Base-by-base conservation (phyloP, 2,113 vertebrate species). In the Myocastor coypus region DNA sequence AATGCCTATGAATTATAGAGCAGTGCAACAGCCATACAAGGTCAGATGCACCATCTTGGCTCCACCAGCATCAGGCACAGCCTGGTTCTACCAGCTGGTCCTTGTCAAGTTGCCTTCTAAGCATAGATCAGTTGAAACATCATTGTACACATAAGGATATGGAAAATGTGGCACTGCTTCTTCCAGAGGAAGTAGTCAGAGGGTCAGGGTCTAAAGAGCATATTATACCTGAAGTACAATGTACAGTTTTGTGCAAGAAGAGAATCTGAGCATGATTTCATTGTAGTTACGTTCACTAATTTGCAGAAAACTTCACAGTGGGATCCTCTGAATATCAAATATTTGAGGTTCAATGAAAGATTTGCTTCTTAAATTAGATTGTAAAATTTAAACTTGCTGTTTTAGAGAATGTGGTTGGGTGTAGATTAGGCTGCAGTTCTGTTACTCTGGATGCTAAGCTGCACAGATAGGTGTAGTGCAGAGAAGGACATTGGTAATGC, bases 21-120 rank as follows among this genome's bases (percentile, higher is more conserved):
- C 84, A 42, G 16, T 71, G 1, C n/a, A 68, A 52, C 26, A 11
- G 10, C 4, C 4, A 22, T 11, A 12, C 13, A 71, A 34, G 28
- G n/a, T 81, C 86, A 93, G 46, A 91, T 83, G 26, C 12, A 37
- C 30, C 80, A 37, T 83, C n/a, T 88, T 82, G 78, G 40, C 50
- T 37, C 66, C 52, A 24, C 81, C 30, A 81, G 52, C 24, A 42
- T 83, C 64, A 3, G 64, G 90, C 52, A 42, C 75, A 83, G 95
- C 52, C 26, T 75, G 63, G 83, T 57, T 83, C 91, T 95, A 75
- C 94, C 89, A 95, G 84, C 69, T 85, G 87, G 46, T 66, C 69
- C 52, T 93, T 89, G 81, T 91, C 87, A 89, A 75, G 42, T 69
- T 94, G 83, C 71, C 61, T 90, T 42, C n/a, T 82, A 20, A 2